Conservation (phyloP, 2,113 vertebrate species). For the Clarias batrachus region DNA sequence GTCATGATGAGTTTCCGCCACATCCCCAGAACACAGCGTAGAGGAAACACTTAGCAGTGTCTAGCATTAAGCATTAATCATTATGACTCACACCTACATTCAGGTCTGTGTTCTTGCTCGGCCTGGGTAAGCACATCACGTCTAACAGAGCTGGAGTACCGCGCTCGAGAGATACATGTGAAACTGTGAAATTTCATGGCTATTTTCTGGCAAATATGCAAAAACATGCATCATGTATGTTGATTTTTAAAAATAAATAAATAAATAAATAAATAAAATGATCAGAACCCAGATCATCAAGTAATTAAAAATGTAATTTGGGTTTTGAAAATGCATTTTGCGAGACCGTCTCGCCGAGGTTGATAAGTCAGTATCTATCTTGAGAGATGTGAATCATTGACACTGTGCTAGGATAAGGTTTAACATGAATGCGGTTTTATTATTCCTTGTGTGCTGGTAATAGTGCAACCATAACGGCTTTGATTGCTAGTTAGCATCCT, state of each 20-base stretch:
- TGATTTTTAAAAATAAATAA: too few species aligned
- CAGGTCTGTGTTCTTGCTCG: background rate
- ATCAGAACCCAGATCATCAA: too few species aligned
- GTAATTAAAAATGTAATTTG: too few species aligned
- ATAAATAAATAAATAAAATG: too few species aligned
- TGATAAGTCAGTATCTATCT: too few species aligned
- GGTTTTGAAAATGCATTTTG: too few species aligned
- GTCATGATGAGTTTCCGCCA: background rate
- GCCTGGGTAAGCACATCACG: background rate
- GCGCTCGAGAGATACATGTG: background rate
- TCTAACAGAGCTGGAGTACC: background rate
- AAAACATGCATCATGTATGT: too few species aligned
- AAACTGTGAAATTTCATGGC: background rate
- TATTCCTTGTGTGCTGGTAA: background rate
- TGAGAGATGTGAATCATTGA: too few species aligned
- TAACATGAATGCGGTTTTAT: background rate
- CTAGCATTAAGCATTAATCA: slow-evolving; percentile 19
- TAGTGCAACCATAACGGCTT: background rate
- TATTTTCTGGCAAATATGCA: background rate
- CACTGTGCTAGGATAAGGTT: background rate
- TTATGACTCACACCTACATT: slow-evolving; percentile 12
- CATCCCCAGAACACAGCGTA: background rate
- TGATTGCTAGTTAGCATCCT: background rate
- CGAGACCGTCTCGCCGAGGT: too few species aligned
- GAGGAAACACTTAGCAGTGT: slow-evolving; percentile 24